These are phyloP conservation scores for Tragelaphus strepsiceros DNA, from an alignment of 2,113 vertebrate genomes.

Conservation along the genomic window DNA sequence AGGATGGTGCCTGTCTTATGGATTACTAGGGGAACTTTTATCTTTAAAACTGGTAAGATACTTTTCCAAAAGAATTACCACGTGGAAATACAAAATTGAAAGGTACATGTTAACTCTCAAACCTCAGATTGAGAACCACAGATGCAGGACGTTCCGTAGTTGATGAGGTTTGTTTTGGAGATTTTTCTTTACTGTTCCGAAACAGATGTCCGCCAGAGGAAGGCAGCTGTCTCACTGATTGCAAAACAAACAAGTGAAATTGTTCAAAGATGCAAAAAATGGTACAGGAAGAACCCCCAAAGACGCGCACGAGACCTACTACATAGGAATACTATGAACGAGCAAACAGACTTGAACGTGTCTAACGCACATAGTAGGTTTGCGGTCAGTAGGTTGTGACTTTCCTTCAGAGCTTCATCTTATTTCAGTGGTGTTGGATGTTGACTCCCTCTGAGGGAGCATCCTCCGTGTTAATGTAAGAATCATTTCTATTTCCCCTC, in stretches of 20 bases:
- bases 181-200: neutral
- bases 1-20: neutral
- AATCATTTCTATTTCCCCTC: neutral
- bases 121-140: neutral
- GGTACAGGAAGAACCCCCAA: neutral
- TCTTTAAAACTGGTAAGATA: neutral
- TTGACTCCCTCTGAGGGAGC: neutral
- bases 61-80: neutral
- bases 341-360: neutral
- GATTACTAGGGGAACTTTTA: neutral
- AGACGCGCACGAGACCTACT: neutral
- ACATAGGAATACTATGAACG: neutral
- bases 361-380: neutral
- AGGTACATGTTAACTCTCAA: neutral
- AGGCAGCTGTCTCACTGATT: neutral
- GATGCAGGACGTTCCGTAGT: neutral
- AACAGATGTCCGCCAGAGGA: neutral
- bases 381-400: neutral
- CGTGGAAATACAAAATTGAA: neutral
- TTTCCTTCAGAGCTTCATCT: neutral
- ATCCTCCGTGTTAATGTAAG: neutral
- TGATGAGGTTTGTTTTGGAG: constrained; percentile 20
- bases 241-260: neutral
- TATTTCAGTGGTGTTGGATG: neutral
- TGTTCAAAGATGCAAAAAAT: neutral